Conservation (phyloP, 2,113 vertebrate species). For the Poeciliopsis prolifica region DNA sequence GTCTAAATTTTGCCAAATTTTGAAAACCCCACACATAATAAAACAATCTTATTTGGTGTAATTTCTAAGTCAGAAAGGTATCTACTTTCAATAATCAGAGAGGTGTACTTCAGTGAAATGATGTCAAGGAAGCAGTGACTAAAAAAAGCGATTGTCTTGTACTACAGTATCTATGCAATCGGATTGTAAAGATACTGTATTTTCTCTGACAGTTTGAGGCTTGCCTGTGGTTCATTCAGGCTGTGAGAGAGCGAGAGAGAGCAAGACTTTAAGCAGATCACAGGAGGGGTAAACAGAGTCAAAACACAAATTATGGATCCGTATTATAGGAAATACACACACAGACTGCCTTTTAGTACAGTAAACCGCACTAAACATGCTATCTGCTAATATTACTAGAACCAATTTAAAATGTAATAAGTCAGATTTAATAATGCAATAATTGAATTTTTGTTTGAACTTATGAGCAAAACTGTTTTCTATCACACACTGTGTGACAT, state of each 20-base stretch:
- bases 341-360: neutral
- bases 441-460: too few relatives aligned
- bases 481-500: neutral
- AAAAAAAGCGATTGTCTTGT: neutral
- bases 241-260: too few relatives aligned
- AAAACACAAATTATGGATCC: neutral
- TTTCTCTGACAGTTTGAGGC: too few relatives aligned
- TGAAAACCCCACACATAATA: neutral
- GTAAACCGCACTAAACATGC: neutral
- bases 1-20: too few relatives aligned
- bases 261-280: too few relatives aligned
- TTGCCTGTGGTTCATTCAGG: too few relatives aligned
- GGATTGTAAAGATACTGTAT: too few relatives aligned
- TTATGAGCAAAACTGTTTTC: neutral
- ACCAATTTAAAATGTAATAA: too few relatives aligned
- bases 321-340: neutral
- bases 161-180: too few relatives aligned
- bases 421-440: too few relatives aligned
- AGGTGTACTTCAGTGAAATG: neutral
- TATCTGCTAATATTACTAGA: neutral
- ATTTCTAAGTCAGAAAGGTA: neutral
- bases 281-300: too few relatives aligned
- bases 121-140: neutral
- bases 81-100: neutral
- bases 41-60: neutral